Base-by-base conservation (phyloP, 1,140 invertebrate genomes). In the Drosophila funebris region DNA sequence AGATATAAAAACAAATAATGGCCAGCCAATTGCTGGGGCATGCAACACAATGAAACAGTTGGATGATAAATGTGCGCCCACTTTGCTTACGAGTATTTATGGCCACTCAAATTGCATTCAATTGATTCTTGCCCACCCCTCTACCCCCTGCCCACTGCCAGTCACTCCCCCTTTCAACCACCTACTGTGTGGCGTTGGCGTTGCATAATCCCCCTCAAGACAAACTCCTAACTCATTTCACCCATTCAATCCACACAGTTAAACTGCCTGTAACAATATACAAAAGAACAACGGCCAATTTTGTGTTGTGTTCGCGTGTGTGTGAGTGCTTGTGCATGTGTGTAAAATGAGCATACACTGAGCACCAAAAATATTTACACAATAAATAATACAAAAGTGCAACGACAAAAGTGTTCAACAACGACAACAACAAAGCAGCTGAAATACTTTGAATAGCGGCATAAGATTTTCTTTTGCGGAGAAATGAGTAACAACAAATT, bases 401-500 rank as follows among this genome's bases (percentile, higher is more conserved):
- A 46, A 56, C 29, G 61, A n/a, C n/a, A 71, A 68, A 79, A 82
- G 81, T 85, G 73, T 60, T 22, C 4, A 75, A 81, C 41, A 52
- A 57, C 0, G 53, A 22, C 11, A 27, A 46, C 29, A 36, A n/a
- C n/a, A n/a, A n/a, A 48, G 31, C 22, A 66, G 27, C 54, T 61
- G 20, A 43, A 61, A 68, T 61, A 24, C 1, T 43, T 41, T 62
- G 52, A 48, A 66, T 54, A 72, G 44, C 54, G 56, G 66, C 69
- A 44, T 62, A 60, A 80, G 46, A 74, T 43, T 48, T 85, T 79
- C 48, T 68, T 89, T 89, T 84, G 80, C 79, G 84, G 85, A 89
- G 84, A 89, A 89, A 89, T 89, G 84, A 84, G 81, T 84, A 78
- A 74, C 84, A 89, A 75, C 63, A 75, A 89, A 78, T 78, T 90